These are phyloP conservation scores for Porites divaricata DNA, from an alignment of 92 coral and sea anemone genomes.

Conservation along the genomic window DNA sequence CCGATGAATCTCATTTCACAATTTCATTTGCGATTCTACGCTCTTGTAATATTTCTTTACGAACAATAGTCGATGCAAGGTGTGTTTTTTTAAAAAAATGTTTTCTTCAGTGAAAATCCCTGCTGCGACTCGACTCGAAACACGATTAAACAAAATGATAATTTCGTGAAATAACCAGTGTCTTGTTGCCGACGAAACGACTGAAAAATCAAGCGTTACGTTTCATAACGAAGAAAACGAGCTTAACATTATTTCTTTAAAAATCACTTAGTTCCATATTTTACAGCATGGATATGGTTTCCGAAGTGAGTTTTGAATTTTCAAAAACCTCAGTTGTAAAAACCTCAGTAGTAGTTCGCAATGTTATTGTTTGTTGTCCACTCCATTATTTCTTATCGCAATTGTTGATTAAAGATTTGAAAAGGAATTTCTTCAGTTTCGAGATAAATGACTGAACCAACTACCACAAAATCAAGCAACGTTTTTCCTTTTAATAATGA, in stretches of 20 bases:
- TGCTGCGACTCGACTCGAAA: slow-evolving; percentile 14
- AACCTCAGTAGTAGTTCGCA: slow-evolving; percentile 24
- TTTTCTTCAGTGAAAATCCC: neutral
- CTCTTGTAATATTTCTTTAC: neutral
- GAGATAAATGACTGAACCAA: neutral
- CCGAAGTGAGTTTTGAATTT: slow-evolving; percentile 12
- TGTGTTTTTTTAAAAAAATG: slow-evolving; percentile 5
- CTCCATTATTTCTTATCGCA: slow-evolving; percentile 23
- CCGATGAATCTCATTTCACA: slow-evolving; percentile 9
- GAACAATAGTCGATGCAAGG: slow-evolving; percentile 19
- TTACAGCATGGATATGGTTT: neutral
- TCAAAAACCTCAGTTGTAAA: slow-evolving; percentile 39
- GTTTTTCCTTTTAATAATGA: neutral
- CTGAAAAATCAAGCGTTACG: no score
- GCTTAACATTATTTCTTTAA: neutral
- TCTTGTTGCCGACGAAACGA: neutral
- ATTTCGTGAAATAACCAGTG: neutral
- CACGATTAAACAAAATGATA: slow-evolving; percentile 8
- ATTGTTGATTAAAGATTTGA: slow-evolving; percentile 26
- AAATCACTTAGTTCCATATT: neutral
- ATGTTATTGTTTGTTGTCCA: slow-evolving; percentile 32
- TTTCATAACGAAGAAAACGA: no score
- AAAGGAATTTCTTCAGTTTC: slow-evolving; percentile 12
- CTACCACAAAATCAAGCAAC: neutral
- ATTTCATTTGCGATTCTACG: neutral